phyloP scores from a whole-genome alignment of 2,797 vertebrate genomes.

The Aeoliscus strigatus region DNA sequence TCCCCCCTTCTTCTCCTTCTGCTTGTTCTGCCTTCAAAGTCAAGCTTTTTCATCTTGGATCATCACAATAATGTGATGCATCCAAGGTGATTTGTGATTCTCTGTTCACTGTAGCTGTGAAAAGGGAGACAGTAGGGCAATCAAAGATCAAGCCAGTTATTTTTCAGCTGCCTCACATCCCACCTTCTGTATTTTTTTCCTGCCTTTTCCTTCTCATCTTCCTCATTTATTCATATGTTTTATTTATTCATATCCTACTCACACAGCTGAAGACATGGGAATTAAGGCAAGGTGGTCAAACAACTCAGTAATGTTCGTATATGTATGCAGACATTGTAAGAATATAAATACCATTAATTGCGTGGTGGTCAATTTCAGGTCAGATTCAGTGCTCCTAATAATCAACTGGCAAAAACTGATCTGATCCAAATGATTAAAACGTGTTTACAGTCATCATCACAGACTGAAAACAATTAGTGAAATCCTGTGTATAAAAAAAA shows the following conservation, averaged over 20 bases:
- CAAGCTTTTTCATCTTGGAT: slow-evolving; percentile 12
- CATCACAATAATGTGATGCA: slow-evolving; percentile 18
- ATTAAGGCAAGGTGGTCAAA: slow-evolving; percentile 3
- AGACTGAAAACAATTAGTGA: no score
- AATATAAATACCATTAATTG: no score
- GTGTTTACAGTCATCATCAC: no score
- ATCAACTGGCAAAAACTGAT: no score
- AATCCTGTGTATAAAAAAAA: no score
- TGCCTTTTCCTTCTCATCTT: slow-evolving; percentile 12
- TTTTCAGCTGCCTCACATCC: not conserved
- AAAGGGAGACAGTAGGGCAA: slow-evolving; percentile 28
- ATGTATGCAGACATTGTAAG: no score
- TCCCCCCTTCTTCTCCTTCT: no score
- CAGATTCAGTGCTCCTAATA: no score
- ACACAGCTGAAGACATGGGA: slow-evolving; percentile 5
- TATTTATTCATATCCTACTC: slow-evolving; percentile 19
- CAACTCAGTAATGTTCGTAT: no score
- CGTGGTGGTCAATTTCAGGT: no score
- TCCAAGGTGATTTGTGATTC: slow-evolving; percentile 31
- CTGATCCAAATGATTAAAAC: no score
- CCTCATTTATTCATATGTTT: slow-evolving; percentile 40
- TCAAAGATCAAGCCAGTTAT: slow-evolving; percentile 36
- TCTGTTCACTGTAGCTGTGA: slow-evolving; percentile 20
- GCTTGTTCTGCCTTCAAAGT: slow-evolving; percentile 13
- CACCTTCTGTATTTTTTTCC: slow-evolving; percentile 3